Percentiles rank a stretch among this genome's conserved stretches.
Conservation (phyloP, 2,888 invertebrate genomes). For the Agrochola circellaris region DNA sequence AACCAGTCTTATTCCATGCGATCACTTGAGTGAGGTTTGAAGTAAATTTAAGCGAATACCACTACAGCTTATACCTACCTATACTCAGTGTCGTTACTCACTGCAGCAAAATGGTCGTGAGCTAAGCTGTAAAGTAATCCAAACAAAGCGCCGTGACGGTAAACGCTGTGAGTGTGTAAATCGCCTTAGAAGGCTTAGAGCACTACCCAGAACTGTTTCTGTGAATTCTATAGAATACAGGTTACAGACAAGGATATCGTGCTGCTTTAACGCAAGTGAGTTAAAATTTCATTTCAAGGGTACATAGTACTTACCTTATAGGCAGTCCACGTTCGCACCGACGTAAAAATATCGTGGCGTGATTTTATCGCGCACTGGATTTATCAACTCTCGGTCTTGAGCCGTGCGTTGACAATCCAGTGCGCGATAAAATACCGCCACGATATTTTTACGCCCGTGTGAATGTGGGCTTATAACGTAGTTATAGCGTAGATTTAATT, state of each 20-base stretch:
- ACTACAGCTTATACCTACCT: neutral
- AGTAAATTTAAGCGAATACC: neutral
- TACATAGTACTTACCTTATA: neutral
- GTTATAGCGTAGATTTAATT: neutral
- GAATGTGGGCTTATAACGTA: too few relatives aligned
- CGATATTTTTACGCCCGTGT: too few relatives aligned
- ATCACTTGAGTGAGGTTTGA: neutral
- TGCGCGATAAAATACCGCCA: too few relatives aligned
- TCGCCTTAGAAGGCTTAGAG: constrained; percentile 30
- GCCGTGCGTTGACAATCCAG: too few relatives aligned
- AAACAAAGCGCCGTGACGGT: constrained; percentile 16
- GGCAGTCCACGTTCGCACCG: neutral
- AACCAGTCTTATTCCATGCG: neutral
- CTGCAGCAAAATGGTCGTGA: neutral
- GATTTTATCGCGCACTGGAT: too few relatives aligned
- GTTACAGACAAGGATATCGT: neutral
- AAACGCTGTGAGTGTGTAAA: constrained; percentile 29
- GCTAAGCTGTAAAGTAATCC: constrained; percentile 22
- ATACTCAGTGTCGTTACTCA: constrained; percentile 2
- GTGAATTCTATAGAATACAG: constrained; percentile 14
- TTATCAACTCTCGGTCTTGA: too few relatives aligned
- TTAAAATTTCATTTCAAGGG: neutral
- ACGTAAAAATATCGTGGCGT: too few relatives aligned
- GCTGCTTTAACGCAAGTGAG: too few relatives aligned
- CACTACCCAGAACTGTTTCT: constrained; percentile 5